Evolutionary conservation across 2,797 vertebrate genomes (phyloP).

Genomic region (Loris lydekkerianus): DNA sequence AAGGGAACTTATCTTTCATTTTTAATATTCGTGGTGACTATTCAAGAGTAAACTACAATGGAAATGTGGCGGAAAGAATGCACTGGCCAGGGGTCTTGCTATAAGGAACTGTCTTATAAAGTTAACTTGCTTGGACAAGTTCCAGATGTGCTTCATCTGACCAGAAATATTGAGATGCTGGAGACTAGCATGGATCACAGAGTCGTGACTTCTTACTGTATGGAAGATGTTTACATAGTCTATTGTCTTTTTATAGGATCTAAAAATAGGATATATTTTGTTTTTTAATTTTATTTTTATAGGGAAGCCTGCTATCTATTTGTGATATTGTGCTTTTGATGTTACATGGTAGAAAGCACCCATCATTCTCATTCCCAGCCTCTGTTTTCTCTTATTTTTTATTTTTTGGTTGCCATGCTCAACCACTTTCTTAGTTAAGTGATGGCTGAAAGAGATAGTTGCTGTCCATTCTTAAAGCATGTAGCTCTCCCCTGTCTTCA

Average conservation of each 20-base stretch:
- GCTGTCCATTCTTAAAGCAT: background rate
- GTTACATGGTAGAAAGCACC: background rate
- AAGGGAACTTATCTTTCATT: constrained; percentile 71
- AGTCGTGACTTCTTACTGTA: constrained; percentile 14
- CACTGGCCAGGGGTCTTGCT: constrained; percentile 80
- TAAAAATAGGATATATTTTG: constrained; percentile 42
- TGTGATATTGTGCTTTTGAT: constrained; percentile 27
- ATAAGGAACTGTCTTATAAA: constrained; percentile 73
- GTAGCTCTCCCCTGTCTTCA: background rate
- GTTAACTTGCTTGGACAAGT: constrained; percentile 73
- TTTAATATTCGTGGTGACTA: constrained; percentile 78
- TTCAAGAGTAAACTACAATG: constrained; percentile 67
- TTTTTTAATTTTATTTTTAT: constrained; percentile 20
- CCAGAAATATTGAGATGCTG: constrained; percentile 18
- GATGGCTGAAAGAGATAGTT: background rate
- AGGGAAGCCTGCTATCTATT: background rate
- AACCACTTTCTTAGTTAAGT: background rate
- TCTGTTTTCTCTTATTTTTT: constrained; percentile 12
- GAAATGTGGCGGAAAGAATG: constrained; percentile 77
- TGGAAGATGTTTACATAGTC: constrained; percentile 10
- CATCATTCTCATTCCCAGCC: background rate
- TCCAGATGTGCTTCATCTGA: constrained; percentile 14
- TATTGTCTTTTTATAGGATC: constrained; percentile 1
- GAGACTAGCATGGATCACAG: background rate
- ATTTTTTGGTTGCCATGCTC: background rate